phyloP scores from a whole-genome alignment of 2,113 vertebrate species.

The Sardina pilchardus region DNA sequence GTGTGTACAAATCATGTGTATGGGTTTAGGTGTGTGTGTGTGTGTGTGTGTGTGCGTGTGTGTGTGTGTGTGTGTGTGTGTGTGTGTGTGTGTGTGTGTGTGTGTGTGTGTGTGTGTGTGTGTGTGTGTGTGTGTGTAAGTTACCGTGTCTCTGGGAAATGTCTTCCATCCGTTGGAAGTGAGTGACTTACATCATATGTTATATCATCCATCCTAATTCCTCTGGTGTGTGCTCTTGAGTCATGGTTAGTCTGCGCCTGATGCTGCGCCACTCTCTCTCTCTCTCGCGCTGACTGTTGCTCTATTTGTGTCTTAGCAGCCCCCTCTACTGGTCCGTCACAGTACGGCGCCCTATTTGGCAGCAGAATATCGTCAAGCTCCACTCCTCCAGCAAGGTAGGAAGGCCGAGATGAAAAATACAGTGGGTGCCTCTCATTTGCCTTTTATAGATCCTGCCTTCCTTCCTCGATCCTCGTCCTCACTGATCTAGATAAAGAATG shows the following conservation, averaged over 20 bases:
- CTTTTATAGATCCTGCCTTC: too few species aligned
- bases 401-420: neutral
- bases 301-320: slow-evolving; percentile 55
- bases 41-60: neutral
- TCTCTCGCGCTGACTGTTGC: neutral
- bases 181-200: neutral
- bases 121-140: neutral
- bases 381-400: slow-evolving; percentile 72
- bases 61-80: neutral
- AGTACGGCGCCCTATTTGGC: slow-evolving; percentile 74
- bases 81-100: neutral
- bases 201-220: neutral
- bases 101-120: neutral
- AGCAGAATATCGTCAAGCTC: slow-evolving; percentile 74
- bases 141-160: neutral
- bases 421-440: too few species aligned
- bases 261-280: neutral
- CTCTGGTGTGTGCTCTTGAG: neutral
- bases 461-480: too few species aligned
- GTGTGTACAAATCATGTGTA: too few species aligned
- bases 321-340: slow-evolving; percentile 70
- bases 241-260: neutral
- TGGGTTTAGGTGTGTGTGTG: too few species aligned
- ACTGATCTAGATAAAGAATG: too few species aligned
- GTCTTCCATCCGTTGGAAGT: neutral